These are phyloP conservation scores for Noctilio leporinus DNA, from an alignment of 2,113 vertebrate genomes.

Conservation along the genomic window DNA sequence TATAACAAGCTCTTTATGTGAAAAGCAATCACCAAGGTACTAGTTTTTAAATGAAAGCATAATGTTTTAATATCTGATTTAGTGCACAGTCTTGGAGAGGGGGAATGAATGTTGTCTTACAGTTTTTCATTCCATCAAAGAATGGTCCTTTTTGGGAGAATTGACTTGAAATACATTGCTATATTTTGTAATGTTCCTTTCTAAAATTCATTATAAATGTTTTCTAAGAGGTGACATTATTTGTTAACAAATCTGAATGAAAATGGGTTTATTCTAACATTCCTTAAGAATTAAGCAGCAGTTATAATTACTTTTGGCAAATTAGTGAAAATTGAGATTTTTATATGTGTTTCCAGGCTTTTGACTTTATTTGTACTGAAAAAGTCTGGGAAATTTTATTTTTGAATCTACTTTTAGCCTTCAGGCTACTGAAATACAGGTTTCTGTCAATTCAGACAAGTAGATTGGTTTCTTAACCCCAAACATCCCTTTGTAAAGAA, in stretches of 20 bases:
- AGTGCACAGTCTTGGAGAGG: not conserved
- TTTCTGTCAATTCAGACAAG: not conserved
- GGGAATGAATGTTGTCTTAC: not conserved
- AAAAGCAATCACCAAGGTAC: not conserved
- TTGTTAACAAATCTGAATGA: not conserved
- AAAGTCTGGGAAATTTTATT: not conserved
- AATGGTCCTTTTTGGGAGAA: not conserved
- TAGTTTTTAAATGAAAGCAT: not conserved
- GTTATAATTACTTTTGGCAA: not conserved
- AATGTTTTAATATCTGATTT: not conserved
- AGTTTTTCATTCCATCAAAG: not conserved
- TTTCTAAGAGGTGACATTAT: not conserved
- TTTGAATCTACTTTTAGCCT: not conserved
- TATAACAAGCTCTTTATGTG: not conserved
- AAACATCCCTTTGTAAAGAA: not conserved
- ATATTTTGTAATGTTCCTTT: not conserved
- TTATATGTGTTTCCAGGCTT: not conserved
- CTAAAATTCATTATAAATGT: not conserved
- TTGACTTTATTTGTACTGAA: not conserved
- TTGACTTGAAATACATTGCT: not conserved
- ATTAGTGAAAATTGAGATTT: constrained; percentile 6
- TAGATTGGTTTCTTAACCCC: not conserved
- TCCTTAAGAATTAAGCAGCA: not conserved
- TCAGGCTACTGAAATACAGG: not conserved
- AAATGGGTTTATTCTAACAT: not conserved